Evolutionary conservation across 64 coral and sea anemone species (phyloP).

Genomic region (Montipora cactus): DNA sequence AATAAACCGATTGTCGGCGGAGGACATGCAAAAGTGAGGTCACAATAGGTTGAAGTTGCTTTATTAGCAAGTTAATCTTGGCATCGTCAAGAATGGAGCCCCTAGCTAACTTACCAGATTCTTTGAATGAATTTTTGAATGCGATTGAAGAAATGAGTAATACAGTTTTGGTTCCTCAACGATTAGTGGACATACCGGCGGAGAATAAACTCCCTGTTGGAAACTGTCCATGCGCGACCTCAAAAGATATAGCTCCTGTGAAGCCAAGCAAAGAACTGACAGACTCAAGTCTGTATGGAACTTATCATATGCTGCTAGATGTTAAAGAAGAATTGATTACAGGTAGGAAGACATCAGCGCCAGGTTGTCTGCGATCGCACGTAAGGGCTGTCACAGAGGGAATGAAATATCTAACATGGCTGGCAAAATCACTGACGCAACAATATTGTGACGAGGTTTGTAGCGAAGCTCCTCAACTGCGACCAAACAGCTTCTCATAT

Average conservation of each 20-base stretch:
- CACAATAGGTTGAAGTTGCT: background rate
- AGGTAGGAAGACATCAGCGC: conserved; percentile 10
- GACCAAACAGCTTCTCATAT: conserved; percentile 13
- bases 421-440: conserved; percentile 41
- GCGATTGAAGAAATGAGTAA: conserved; percentile 37
- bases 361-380: conserved; percentile 26
- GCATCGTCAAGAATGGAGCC: background rate
- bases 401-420: conserved; percentile 35
- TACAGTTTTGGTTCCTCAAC: conserved; percentile 36
- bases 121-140: conserved; percentile 10
- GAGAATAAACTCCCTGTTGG: conserved; percentile 10
- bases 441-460: conserved; percentile 19
- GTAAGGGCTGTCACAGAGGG: conserved; percentile 12
- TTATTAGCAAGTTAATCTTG: too few species aligned
- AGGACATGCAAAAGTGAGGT: background rate
- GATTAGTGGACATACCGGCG: conserved; percentile 9
- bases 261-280: conserved; percentile 21
- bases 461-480: background rate
- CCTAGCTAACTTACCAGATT: conserved; percentile 5
- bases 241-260: background rate
- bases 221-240: conserved; percentile 15
- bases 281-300: conserved; percentile 17
- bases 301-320: conserved; percentile 50
- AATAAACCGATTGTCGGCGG: background rate
- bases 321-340: conserved; percentile 44